Evolutionary conservation across 2,888 invertebrate species (phyloP), one percentile per base, ranked within the genome.

Genomic region (Girardia tigrina): DNA sequence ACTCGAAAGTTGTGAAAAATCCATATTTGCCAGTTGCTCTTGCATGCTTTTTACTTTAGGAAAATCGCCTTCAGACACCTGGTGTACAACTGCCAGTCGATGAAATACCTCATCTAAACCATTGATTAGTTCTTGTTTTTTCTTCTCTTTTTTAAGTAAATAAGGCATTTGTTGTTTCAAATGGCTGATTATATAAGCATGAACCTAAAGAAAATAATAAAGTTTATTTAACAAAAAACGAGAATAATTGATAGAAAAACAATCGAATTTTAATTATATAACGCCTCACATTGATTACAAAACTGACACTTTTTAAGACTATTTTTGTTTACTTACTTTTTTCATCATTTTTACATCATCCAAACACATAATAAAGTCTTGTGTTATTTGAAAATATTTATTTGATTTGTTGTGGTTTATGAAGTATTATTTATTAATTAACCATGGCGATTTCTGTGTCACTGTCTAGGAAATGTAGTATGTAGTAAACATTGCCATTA

Each of bases 31-130:
- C 20, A 84, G 80, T 74, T 81, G 81, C 72, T 83, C 82, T 83
- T 94, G 92, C 95, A 98, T 95, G 84, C 92, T 91, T 82, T 91
- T 90, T n/a, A 95, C 87, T 81, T 95, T 93, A 0, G 98, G 98
- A 86, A 98, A 98, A 85, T 98, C 98, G 2, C 98, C 98, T 0
- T 91, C 90, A 0, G 95, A 94, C 80, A 98, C 95, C 82, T 91
- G 90, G 84, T 94, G 91, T 82, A 95, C 94, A 71, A 90, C 88
- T 85, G 95, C 92, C 78, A 97, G 79, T 80, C 90, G 89, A 81
- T 90, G 90, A 83, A 92, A 98, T 74, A 92, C 89, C 82, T 90
- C 89, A 20, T 90, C 90, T 78, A 98, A 87, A 83, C 92, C 91
- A 85, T 92, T 79, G 78, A 98, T 97, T 73, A 98, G 86, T 28